These are phyloP conservation scores for Ganaspis sp. DNA, from an alignment of 1,140 invertebrate genomes.

Conservation along the genomic window DNA sequence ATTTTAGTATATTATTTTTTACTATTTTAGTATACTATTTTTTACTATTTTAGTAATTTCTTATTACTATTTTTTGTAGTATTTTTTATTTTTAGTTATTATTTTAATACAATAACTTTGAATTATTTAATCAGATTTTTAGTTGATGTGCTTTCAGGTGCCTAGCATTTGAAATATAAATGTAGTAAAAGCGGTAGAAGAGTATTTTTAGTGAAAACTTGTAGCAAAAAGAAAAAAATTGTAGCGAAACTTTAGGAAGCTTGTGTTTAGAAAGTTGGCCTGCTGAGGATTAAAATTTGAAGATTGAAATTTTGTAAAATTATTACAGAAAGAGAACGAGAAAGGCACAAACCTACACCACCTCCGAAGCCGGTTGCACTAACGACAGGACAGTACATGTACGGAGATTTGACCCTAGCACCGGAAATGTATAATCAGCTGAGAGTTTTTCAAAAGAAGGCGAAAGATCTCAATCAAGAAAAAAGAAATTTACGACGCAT, in stretches of 20 bases:
- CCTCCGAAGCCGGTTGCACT: slow-evolving; percentile 89
- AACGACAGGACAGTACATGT: slow-evolving; percentile 81
- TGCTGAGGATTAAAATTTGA: background rate
- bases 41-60: too few relatives aligned
- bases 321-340: slow-evolving; percentile 85
- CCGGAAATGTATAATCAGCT: slow-evolving; percentile 93
- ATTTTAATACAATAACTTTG: too few relatives aligned
- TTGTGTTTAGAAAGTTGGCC: background rate
- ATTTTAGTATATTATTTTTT: too few relatives aligned
- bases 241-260: background rate
- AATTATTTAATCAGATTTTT: too few relatives aligned
- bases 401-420: slow-evolving; percentile 82
- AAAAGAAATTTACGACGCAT: slow-evolving; percentile 91
- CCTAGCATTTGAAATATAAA: too few relatives aligned
- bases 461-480: slow-evolving; percentile 92
- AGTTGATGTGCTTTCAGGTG: too few relatives aligned
- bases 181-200: too few relatives aligned
- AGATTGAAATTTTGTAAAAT: slow-evolving; percentile 5
- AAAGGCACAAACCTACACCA: slow-evolving; percentile 88
- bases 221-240: background rate
- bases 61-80: too few relatives aligned
- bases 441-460: slow-evolving; percentile 89
- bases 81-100: too few relatives aligned
- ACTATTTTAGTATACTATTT: too few relatives aligned
- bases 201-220: too few relatives aligned